These are phyloP conservation scores for Gambusia affinis DNA, from an alignment of 2,113 vertebrate species.

Conservation along the genomic window DNA sequence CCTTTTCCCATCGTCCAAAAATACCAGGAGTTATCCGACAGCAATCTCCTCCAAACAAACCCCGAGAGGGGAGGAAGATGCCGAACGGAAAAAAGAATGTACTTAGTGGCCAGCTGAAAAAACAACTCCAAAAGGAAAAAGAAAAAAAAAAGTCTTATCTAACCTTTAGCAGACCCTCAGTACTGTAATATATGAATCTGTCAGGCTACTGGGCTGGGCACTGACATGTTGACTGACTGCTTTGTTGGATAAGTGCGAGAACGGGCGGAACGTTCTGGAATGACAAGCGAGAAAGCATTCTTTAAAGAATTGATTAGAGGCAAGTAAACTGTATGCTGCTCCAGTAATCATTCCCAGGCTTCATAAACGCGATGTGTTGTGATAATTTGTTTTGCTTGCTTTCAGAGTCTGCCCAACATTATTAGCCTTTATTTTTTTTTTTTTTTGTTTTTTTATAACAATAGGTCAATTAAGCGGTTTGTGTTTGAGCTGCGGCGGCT, in stretches of 20 bases:
- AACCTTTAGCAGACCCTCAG: slow-evolving; percentile 1
- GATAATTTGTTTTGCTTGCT: not conserved
- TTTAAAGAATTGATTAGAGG: slow-evolving; percentile 23
- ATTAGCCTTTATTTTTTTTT: not conserved
- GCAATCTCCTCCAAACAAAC: too few species aligned
- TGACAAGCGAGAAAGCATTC: not conserved
- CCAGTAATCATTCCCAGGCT: not conserved
- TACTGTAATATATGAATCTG: slow-evolving; percentile 14
- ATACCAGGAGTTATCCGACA: too few species aligned
- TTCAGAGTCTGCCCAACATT: not conserved
- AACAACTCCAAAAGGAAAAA: not conserved
- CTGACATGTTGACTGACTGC: slow-evolving; percentile 26
- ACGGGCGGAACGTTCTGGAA: slow-evolving; percentile 6
- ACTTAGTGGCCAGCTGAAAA: not conserved
- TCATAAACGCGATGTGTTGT: not conserved
- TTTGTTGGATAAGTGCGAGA: slow-evolving; percentile 17
- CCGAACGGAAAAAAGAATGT: not conserved
- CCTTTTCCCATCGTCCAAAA: too few species aligned
- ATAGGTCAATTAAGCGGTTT: slow-evolving; percentile 18
- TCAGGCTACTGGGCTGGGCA: not conserved
- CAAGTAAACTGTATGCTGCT: not conserved
- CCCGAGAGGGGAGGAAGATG: not conserved
- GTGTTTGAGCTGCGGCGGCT: not conserved
- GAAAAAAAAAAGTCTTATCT: not conserved
- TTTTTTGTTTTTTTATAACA: not conserved